These are phyloP conservation scores for Drosophila funebris DNA, from an alignment of 1,140 invertebrate species.

Conservation along the genomic window DNA sequence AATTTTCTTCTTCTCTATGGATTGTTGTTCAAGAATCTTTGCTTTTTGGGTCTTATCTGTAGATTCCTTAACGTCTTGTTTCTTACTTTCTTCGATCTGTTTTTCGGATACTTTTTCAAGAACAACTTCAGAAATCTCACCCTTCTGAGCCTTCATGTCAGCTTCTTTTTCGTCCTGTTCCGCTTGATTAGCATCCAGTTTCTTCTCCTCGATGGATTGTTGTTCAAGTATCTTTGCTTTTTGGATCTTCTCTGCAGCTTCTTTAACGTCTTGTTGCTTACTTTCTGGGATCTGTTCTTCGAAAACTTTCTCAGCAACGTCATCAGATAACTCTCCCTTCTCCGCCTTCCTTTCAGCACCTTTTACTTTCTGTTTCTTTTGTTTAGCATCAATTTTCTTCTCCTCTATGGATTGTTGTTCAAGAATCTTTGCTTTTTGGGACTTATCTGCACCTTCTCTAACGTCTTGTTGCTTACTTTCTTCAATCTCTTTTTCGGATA, in stretches of 20 bases:
- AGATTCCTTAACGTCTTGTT: neutral
- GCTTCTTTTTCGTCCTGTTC: slow-evolving; percentile 9
- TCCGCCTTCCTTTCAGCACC: slow-evolving; percentile 1
- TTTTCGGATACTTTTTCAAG: slow-evolving; percentile 21
- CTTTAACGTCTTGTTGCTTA: neutral
- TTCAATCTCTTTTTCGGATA: slow-evolving; percentile 9
- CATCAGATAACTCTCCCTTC: slow-evolving; percentile 43
- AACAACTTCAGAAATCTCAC: slow-evolving; percentile 38
- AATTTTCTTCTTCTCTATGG: slow-evolving; percentile 10
- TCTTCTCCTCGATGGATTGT: slow-evolving; percentile 1
- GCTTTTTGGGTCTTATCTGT: neutral
- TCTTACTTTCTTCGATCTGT: neutral
- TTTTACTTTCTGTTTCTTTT: slow-evolving; percentile 18
- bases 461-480: slow-evolving; percentile 6
- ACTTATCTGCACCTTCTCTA: slow-evolving; percentile 23
- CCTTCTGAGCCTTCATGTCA: slow-evolving; percentile 15
- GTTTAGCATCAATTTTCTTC: slow-evolving; percentile 9
- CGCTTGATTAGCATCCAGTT: slow-evolving; percentile 11
- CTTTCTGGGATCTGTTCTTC: slow-evolving; percentile 7
- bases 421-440: slow-evolving; percentile 43
- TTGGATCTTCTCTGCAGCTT: neutral
- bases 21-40: slow-evolving; percentile 13
- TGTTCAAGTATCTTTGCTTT: slow-evolving; percentile 11
- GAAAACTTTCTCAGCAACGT: slow-evolving; percentile 6
- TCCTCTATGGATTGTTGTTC: slow-evolving; percentile 30